Base-by-base conservation (phyloP, 2,888 invertebrate genomes). In the Apotomis betuletana region DNA sequence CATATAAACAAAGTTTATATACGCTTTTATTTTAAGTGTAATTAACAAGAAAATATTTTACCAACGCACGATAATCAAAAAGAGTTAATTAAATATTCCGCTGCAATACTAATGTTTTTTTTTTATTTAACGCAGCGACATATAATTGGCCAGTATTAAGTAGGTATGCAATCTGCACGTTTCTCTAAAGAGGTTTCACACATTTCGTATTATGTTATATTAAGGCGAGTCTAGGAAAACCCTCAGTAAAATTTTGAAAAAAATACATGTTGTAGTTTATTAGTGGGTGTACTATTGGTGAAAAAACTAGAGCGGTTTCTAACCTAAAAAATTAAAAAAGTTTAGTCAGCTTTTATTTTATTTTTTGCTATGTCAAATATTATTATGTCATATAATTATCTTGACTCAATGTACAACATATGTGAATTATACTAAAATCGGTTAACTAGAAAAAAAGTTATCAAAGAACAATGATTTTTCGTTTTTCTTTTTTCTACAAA, bases 41-140 rank as follows among this genome's bases (percentile, higher is more conserved):
- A 55, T 55, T 55, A 55, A 55, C 27, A 55, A 55, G 15, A 55
- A 55, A 55, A 55, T 55, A 55, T 55, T 55, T 55, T 55, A 55
- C 12, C n/a, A 51, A 51, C 51, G 51, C n/a, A 51, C 51, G 51
- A 12, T 12, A 51, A 12, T 51, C 51, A 12, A 51, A 51, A 51
- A 12, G 51, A 51, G 51, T 51, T 51, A 51, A 12, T 51, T 12
- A 51, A 51, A 12, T 10, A 51, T 51, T 51, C 51, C 51, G 51
- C 51, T 51, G n/a, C 51, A 12, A 51, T 12, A 51, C 51, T 12
- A 12, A 12, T 51, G 12, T 51, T 51, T 51, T 51, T 51, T 51
- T 51, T 12, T 51, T 12, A 12, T 12, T 12, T 12, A 58, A 58
- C 54, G 13, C 54, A 54, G 54, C 54, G 54, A 54, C 54, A 54